phyloP scores from a whole-genome alignment of 2,797 vertebrate species.

The Chaenodraco wilsoni region DNA sequence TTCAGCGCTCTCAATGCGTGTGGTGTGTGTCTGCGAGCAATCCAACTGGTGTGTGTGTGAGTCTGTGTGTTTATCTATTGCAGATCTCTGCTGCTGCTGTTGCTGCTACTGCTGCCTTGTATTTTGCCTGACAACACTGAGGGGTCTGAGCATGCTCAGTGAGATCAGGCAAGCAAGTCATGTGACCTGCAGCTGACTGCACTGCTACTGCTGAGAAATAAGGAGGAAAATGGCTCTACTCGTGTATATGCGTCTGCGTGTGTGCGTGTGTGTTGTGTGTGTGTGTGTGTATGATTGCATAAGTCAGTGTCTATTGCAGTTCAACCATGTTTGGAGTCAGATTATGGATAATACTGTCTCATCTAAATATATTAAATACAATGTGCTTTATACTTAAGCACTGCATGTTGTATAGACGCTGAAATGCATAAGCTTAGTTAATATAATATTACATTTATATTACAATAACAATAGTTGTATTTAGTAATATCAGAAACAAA shows the following conservation, averaged over 20 bases:
- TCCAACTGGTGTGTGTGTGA: constrained; percentile 57
- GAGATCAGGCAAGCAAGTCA: constrained; percentile 73
- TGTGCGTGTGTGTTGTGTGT: constrained; percentile 16
- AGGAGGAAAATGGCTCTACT: constrained; percentile 54
- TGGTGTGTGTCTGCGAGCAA: constrained; percentile 49
- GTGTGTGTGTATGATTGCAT: constrained; percentile 34
- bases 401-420: neutral
- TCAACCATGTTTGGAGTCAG: constrained; percentile 14
- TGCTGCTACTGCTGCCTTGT: constrained; percentile 80
- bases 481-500: neutral
- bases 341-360: constrained; percentile 3
- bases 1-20: constrained; percentile 32
- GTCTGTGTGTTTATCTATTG: constrained; percentile 85
- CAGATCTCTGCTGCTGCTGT: constrained; percentile 80
- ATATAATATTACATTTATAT: neutral
- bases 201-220: constrained; percentile 77
- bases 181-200: constrained; percentile 87
- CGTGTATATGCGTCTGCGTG: constrained; percentile 32
- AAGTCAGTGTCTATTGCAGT: constrained; percentile 21
- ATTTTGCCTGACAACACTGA: constrained; percentile 90
- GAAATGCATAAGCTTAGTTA: neutral
- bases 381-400: neutral
- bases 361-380: constrained; percentile 1
- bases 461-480: neutral
- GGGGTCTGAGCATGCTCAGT: constrained; percentile 85